Evolutionary conservation across 1,140 invertebrate genomes (phyloP), one percentile per base, ranked within the genome.

Genomic region (Mercenaria mercenaria): DNA sequence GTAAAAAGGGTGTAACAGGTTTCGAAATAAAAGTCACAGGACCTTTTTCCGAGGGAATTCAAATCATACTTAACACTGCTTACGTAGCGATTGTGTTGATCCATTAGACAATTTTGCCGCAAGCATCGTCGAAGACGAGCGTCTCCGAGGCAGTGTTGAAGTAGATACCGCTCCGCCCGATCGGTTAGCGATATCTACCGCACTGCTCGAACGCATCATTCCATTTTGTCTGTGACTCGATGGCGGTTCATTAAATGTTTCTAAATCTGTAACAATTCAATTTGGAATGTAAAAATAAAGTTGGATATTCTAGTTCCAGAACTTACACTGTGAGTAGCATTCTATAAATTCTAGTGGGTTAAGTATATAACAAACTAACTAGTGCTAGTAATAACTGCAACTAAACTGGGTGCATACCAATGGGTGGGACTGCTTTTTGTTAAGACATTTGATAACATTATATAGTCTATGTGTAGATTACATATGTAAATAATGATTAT

Each of bases 161-260:
- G 79, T 82, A 69, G 80, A 74, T 50, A 41, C 26, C 50, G 84
- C 23, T 10, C 84, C 79, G 64, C 81, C 59, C 23, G 61, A 32
- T 41, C 89, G 84, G 84, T 91, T 91, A 64, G 92, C 98, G 81
- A 98, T 97, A 96, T 99, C 99, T 94, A 99, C 98, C 59, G 98
- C 98, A 92, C 98, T 99, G 94, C 98, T 98, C 69, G 98, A 99
- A 89, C 98, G 97, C 87, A 95, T 88, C 43, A 95, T 95, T 81
- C 87, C 88, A 52, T 89, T 90, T 56, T 85, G 56, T 34, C 79
- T 72, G 69, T 56, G 85, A 84, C 79, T 84, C 81, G 91, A 32
- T 37, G 91, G 77, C 69, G 59, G 59, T 52, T 77, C 90, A 67
- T 83, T 84, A 91, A 91, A 88, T 67, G 91, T 91, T 90, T 92